phyloP scores from a whole-genome alignment of 2,797 vertebrate genomes.

The Poecilia gillii region DNA sequence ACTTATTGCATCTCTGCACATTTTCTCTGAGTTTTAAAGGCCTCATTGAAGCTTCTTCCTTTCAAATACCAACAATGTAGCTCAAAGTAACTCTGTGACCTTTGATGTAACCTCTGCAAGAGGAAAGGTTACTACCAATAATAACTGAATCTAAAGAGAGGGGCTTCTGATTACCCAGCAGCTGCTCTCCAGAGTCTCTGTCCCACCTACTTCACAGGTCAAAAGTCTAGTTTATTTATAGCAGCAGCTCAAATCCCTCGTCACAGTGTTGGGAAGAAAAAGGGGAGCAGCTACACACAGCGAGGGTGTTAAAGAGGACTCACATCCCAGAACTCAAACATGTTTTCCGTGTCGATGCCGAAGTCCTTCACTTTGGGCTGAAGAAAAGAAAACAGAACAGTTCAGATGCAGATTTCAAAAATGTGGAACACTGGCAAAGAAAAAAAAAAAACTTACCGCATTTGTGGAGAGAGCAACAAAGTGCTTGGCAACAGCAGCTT shows the following conservation, averaged over 20 bases:
- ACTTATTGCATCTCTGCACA: neutral
- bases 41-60: constrained; percentile 42
- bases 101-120: constrained; percentile 79
- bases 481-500: constrained; percentile 92
- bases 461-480: constrained; percentile 97
- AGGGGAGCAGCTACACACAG: constrained; percentile 15
- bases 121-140: constrained; percentile 90
- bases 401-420: constrained; percentile 12
- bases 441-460: constrained; percentile 82
- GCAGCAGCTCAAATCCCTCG: constrained; percentile 38
- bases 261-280: constrained; percentile 16
- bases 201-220: constrained; percentile 80
- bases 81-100: constrained; percentile 71
- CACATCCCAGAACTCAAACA: constrained; percentile 99
- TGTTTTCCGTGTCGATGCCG: constrained; percentile 94
- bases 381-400: constrained; percentile 34
- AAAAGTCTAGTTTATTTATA: constrained; percentile 80
- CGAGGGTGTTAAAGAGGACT: constrained; percentile 76
- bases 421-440: neutral
- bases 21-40: constrained; percentile 44
- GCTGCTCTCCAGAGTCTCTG: constrained; percentile 70
- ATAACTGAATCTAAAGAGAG: constrained; percentile 80
- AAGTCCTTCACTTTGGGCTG: constrained; percentile 97
- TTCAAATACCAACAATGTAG: constrained; percentile 81
- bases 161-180: constrained; percentile 85